Evolutionary conservation across 2,888 invertebrate species (phyloP), one percentile per base, ranked within the genome.

Genomic region (Sympetrum striolatum): DNA sequence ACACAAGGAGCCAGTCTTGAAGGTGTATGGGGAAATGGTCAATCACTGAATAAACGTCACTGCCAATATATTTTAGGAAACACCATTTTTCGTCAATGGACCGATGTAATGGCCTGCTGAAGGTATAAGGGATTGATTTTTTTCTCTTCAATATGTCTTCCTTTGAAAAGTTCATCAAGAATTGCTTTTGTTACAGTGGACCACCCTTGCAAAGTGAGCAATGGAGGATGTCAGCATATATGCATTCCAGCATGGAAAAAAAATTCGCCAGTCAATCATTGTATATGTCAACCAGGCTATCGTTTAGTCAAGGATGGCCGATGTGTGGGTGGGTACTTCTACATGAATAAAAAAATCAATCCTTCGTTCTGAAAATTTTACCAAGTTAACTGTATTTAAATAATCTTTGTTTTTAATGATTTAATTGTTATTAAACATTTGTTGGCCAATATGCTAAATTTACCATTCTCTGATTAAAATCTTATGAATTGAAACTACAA

Each of bases 141-240:
- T 3, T 44, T 3, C 6, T 8, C 4, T 8, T 8, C 4, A 3
- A 18, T 1, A 3, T 14, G 5, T 1, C 5, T 53, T 53, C 18
- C 53, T 53, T 53, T 18, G 18, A 53, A 53, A 53, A 18, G 15
- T 53, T 53, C 15, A 53, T 53, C 2, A 53, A 53, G 0, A 44
- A 44, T 10, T 44, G 44, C 6, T 44, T 6, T 10, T 73, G 2
- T 94, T 94, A 90, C 92, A 95, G 96, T 95, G 92, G 94, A 95
- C 15, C 97, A 97, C 94, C 96, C 97, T 58, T 97, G 97, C 94
- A 95, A 95, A 91, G 94, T 94, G 79, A 94, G 95, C 92, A 96
- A 96, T 93, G 96, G 96, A 92, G 95, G 96, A 91, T 98, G 98
- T 94, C 95, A 95, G 92, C 97, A 98, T 94, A 94, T 98, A 91